These are phyloP conservation scores for Eupithecia centaureata DNA, from an alignment of 2,888 invertebrate species.

Conservation along the genomic window DNA sequence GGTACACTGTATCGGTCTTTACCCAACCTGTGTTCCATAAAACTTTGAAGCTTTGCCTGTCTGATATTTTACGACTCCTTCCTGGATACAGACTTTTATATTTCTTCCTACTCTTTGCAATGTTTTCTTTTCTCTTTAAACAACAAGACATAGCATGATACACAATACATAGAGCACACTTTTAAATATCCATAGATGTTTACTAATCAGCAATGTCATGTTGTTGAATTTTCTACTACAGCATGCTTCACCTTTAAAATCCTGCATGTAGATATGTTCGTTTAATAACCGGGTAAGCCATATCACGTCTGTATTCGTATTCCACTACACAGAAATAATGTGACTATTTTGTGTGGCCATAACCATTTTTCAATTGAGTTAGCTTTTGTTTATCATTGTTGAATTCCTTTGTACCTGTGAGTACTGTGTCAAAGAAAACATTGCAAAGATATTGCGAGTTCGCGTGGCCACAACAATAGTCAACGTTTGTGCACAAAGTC, in stretches of 20 bases:
- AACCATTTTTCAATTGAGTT: constrained; percentile 45
- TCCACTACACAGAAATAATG: constrained; percentile 52
- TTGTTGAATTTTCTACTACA: constrained; percentile 56
- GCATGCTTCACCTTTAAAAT: constrained; percentile 63
- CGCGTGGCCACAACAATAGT: constrained; percentile 79
- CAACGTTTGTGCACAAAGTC: constrained; percentile 76
- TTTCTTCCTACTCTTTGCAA: constrained; percentile 77
- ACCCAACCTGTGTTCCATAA: background rate
- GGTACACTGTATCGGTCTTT: background rate
- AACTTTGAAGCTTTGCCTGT: constrained; percentile 16
- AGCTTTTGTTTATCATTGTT: constrained; percentile 40
- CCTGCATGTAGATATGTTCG: constrained; percentile 60
- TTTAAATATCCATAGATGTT: constrained; percentile 34
- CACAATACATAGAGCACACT: constrained; percentile 38
- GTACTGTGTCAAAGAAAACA: constrained; percentile 66
- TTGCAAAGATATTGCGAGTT: constrained; percentile 69
- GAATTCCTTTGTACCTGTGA: constrained; percentile 31
- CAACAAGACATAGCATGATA: constrained; percentile 61
- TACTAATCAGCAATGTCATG: constrained; percentile 53
- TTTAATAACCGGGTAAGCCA: constrained; percentile 53
- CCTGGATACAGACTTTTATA: constrained; percentile 46
- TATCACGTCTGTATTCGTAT: constrained; percentile 58
- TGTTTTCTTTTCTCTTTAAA: constrained; percentile 73
- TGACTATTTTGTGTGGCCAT: constrained; percentile 82
- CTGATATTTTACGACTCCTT: constrained; percentile 38